Base-by-base conservation (phyloP, 2,888 invertebrate species). In the Eurytoma adleriae region DNA sequence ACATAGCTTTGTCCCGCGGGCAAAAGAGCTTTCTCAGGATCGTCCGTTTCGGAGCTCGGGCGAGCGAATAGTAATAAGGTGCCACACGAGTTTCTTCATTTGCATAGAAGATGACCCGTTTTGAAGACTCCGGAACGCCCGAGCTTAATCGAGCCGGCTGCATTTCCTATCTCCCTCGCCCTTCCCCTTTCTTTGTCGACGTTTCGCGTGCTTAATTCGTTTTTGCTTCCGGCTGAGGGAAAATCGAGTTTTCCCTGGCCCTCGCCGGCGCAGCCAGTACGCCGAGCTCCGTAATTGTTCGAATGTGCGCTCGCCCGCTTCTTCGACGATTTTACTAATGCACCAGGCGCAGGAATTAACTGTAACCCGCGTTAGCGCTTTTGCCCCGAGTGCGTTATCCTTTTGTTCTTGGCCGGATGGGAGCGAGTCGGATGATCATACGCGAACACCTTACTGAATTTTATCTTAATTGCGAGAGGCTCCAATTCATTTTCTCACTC, bases 1-100 rank as follows among this genome's bases (percentile, higher is more conserved):
- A 7, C 40, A 4, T 30, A 30, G 30, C 30, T 30, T 4, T 30
- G 30, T 2, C 30, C 30, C n/a, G n/a, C 30, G 40, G 40, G 5
- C 7, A 40, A 40, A 40, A 40, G 40, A 40, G 40, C 40, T 40
- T 40, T 40, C 40, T 40, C 40, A 40, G 40, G 7, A 40, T 4
- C 40, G 40, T 40, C 40, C 40, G 5, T 40, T 40, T 40, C 48
- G 48, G 50, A 24, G 30, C 14, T 16, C n/a, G 50, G 27, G n/a
- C 54, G 50, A 56, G 57, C 62, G 72, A 70, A 69, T 69, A 71
- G 48, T 69, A 57, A 74, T 71, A 67, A 59, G 77, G 27, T 83
- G 82, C 84, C 84, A 84, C 83, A 85, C 80, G 84, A 85, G 85
- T 87, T 86, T 85, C 86, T 84, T 82, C 85, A 86, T 87, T 87